A percentile compares a stretch with the other conserved stretches of the same genome.
Conservation (phyloP, 2,113 vertebrate species). For the Pithys albifrons region DNA sequence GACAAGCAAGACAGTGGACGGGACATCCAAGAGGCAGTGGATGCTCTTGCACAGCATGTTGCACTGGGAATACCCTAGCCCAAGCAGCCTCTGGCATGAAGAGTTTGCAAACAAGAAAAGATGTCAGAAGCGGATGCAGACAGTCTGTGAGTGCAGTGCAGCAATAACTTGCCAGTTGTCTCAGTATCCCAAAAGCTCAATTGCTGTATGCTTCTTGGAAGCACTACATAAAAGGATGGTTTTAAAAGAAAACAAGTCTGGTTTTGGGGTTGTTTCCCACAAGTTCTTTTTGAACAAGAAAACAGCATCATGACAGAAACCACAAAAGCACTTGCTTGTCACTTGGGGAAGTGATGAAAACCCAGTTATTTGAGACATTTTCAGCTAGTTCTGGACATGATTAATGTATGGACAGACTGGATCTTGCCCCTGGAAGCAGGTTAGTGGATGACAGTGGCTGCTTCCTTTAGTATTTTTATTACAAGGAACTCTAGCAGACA, state of each 20-base stretch:
- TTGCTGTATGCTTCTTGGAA: not conserved
- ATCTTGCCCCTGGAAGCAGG: not conserved
- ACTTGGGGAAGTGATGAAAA: not conserved
- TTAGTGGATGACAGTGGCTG: not conserved
- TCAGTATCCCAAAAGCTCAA: not conserved
- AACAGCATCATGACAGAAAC: not conserved
- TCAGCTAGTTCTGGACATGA: not conserved
- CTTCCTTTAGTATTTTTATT: not conserved
- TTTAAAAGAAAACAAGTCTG: not conserved
- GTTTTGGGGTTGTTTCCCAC: not conserved
- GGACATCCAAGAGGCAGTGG: not conserved
- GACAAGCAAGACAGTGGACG: accelerated
- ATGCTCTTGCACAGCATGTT: not conserved
- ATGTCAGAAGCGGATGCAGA: accelerated
- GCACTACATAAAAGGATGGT: not conserved
- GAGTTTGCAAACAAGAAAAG: not conserved
- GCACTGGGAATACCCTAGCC: not conserved
- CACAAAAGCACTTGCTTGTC: not conserved
- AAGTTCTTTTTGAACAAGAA: not conserved
- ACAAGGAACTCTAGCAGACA: not conserved
- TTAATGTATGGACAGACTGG: not conserved
- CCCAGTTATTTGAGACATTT: not conserved
- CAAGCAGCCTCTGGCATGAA: not conserved
- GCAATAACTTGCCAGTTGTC: not conserved
- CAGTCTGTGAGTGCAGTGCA: not conserved